Conservation (phyloP, 2,113 vertebrate genomes). For the Gasterosteus aculeatus region DNA sequence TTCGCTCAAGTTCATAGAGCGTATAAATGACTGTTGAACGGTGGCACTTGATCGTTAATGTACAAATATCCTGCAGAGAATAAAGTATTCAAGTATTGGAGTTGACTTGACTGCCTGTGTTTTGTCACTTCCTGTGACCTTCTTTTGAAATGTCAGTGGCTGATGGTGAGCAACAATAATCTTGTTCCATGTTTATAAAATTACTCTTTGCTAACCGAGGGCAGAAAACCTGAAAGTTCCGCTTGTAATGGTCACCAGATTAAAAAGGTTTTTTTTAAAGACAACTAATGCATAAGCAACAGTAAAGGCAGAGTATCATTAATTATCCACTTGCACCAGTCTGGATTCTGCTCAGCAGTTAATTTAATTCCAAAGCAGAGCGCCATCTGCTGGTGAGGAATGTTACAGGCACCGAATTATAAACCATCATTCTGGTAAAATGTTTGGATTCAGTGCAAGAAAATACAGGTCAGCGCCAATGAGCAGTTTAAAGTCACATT, state of each 20-base stretch:
- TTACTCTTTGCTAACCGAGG: not conserved
- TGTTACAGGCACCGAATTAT: not conserved
- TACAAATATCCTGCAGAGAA: slow-evolving; percentile 73
- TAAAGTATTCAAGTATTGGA: slow-evolving; percentile 69
- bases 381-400: slow-evolving; percentile 30
- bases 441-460: not conserved
- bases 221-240: not conserved
- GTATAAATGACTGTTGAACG: not conserved
- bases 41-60: slow-evolving; percentile 73
- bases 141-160: not conserved
- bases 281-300: too few species aligned
- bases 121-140: not conserved
- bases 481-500: not conserved
- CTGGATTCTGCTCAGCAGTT: not conserved
- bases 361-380: not conserved
- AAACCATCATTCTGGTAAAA: not conserved
- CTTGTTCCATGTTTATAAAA: not conserved
- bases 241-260: too few species aligned
- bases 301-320: not conserved
- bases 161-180: too few species aligned
- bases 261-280: too few species aligned
- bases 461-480: not conserved
- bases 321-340: not conserved
- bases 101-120: not conserved
- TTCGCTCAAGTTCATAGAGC: slow-evolving; percentile 62